Evolutionary conservation across 2,888 invertebrate genomes (phyloP).

Genomic region (Cerastoderma edule): DNA sequence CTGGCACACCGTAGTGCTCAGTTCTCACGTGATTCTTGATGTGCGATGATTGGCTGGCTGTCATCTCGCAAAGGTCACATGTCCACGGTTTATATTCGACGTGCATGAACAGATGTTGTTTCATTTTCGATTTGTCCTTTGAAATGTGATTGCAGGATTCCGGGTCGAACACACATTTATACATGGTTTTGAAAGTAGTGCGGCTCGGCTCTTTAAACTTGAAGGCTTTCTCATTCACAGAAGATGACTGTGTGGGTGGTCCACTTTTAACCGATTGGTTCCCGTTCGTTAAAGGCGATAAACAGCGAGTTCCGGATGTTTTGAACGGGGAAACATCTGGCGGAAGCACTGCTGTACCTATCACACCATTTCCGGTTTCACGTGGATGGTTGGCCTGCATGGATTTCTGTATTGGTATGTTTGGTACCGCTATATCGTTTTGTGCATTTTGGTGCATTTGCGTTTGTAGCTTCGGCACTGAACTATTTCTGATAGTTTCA

Average conservation of each 20-base stretch:
- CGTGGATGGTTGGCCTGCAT: neutral
- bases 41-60: conserved; percentile 61
- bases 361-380: neutral
- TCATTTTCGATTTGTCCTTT: conserved; percentile 64
- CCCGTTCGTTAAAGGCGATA: neutral
- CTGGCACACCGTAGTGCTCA: conserved; percentile 46
- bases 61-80: conserved; percentile 60
- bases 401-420: neutral
- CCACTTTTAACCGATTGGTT: too few relatives aligned
- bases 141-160: conserved; percentile 61
- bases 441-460: conserved; percentile 21
- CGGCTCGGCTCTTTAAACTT: conserved; percentile 44
- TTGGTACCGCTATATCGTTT: neutral
- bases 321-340: conserved; percentile 13
- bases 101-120: conserved; percentile 61
- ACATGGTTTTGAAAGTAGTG: conserved; percentile 59
- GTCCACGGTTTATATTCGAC: conserved; percentile 63
- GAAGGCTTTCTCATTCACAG: neutral
- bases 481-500: neutral
- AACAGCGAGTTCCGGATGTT: neutral
- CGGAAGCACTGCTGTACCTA: neutral
- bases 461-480: conserved; percentile 22
- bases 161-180: conserved; percentile 60
- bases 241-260: conserved; percentile 24
- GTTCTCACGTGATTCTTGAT: conserved; percentile 58